Evolutionary conservation across 2,797 vertebrate species (phyloP), one percentile per base, ranked within the genome.

Genomic region (Cynodonichthys magdalenae): DNA sequence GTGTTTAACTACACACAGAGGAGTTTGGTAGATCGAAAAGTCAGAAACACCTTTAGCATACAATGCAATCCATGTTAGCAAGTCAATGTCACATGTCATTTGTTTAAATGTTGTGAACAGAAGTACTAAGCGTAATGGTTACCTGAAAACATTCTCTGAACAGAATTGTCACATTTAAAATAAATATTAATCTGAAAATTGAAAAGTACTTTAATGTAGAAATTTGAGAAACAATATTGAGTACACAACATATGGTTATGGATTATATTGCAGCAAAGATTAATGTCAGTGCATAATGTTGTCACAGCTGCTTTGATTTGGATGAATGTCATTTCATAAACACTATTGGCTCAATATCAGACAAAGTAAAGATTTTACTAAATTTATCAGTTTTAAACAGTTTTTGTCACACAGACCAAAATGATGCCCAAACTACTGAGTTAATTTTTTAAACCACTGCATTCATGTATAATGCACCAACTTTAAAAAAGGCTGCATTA

Each of bases 301-400:
- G 69, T 82, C 75, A 82, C 58, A 57, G 50, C 59, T 48, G 58
- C 59, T n/a, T 48, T 59, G 55, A 77, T 73, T 50, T 39, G 42
- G 68, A 59, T 36, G 63, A 72, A 79, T 71, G 75, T 81, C 58
- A 83, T 86, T 59, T 82, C 77, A 77, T 77, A 70, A 59, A 66
- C 3, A 24, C 54, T 39, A 3, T 52, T 12, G 54, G 68, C 72
- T 89, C 47, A 24, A 81, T 86, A 75, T 1, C 6, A 80, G 75
- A 66, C 75, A 57, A 75, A 69, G 36, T 44, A 61, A 71, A 56
- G 78, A 82, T 79, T 57, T 60, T 5, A 3, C 15, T 79, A 62
- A 19, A 44, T 72, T 56, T 62, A 39, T 52, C 28, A 17, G 18
- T 58, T 75, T 66, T 49, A 27, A 44, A 24, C 17, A 36, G 58